A percentile compares a stretch with the other conserved stretches of the same genome.
phyloP scores from a whole-genome alignment of 2,113 vertebrate species.

The Gymnobelideus leadbeateri region DNA sequence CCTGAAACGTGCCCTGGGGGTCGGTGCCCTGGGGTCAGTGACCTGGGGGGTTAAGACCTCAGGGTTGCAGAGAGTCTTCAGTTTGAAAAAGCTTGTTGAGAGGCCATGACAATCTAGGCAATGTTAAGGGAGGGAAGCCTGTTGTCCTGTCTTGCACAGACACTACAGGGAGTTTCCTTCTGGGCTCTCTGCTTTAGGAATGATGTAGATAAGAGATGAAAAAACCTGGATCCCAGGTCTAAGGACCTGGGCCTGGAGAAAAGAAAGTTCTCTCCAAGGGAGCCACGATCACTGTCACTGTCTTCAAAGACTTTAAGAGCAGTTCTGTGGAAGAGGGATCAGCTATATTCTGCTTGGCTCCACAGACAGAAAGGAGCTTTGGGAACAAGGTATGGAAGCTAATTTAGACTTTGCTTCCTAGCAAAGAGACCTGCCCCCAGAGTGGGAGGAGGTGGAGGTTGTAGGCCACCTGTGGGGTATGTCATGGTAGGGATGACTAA shows the following conservation, averaged over 20 bases:
- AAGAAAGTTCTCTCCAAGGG: not conserved
- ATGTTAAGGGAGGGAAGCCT: not conserved
- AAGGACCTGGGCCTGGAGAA: not conserved
- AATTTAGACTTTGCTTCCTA: no score
- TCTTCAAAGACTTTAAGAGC: not conserved
- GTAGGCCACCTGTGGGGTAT: no score
- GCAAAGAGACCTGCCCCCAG: not conserved
- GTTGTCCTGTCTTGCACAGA: not conserved
- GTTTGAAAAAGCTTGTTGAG: not conserved
- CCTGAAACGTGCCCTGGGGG: not conserved
- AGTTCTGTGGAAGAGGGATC: not conserved
- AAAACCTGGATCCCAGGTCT: not conserved
- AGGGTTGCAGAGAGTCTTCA: no score
- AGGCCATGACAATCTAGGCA: not conserved
- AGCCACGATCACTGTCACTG: not conserved
- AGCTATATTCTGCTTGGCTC: not conserved
- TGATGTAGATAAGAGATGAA: not conserved
- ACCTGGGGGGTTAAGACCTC: no score
- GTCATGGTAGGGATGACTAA: not conserved
- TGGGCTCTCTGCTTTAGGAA: not conserved
- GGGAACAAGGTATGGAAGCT: no score
- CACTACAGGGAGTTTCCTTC: not conserved
- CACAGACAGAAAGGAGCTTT: not conserved
- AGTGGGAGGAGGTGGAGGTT: not conserved
- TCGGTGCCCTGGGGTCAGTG: no score